Evolutionary conservation across 2,113 vertebrate genomes (phyloP).

Genomic region (Numida meleagris): DNA sequence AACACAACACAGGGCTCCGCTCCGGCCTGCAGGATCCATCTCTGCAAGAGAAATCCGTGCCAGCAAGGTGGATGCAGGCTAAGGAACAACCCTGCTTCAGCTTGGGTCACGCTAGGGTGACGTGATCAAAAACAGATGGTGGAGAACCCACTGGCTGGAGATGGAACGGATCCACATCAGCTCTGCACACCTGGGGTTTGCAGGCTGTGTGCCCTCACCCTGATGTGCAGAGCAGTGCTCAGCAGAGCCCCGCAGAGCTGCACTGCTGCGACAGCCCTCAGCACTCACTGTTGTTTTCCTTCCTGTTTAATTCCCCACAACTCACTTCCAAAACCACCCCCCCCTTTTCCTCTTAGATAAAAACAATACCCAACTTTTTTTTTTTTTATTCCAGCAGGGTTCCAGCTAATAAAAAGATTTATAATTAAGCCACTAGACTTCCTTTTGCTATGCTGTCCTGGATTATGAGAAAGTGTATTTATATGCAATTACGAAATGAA

Average conservation of each 20-base stretch:
- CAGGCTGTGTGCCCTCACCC: not conserved
- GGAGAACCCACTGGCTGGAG: not conserved
- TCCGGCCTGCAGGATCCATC: not conserved
- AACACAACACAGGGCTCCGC: rapidly evolving
- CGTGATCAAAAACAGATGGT: not conserved
- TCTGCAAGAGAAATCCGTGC: not conserved
- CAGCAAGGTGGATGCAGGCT: not conserved
- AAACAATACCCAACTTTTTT: conserved; percentile 68
- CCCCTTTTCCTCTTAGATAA: conserved; percentile 55
- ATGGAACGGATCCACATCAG: not conserved
- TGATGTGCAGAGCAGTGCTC: not conserved
- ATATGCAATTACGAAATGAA: conserved; percentile 87
- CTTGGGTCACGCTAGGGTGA: not conserved
- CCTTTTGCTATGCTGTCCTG: conserved; percentile 77
- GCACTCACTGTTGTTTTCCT: not conserved
- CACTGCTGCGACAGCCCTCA: not conserved
- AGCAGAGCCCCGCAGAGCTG: rapidly evolving
- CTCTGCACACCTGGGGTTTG: not conserved
- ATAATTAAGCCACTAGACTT: conserved; percentile 83
- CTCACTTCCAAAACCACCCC: not conserved
- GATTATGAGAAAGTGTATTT: conserved; percentile 87
- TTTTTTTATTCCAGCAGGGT: conserved; percentile 69
- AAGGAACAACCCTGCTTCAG: not conserved
- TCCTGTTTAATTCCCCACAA: conserved; percentile 14
- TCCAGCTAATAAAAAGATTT: conserved; percentile 84